phyloP scores from a whole-genome alignment of 2,888 invertebrate species.

The Andrena minutula region DNA sequence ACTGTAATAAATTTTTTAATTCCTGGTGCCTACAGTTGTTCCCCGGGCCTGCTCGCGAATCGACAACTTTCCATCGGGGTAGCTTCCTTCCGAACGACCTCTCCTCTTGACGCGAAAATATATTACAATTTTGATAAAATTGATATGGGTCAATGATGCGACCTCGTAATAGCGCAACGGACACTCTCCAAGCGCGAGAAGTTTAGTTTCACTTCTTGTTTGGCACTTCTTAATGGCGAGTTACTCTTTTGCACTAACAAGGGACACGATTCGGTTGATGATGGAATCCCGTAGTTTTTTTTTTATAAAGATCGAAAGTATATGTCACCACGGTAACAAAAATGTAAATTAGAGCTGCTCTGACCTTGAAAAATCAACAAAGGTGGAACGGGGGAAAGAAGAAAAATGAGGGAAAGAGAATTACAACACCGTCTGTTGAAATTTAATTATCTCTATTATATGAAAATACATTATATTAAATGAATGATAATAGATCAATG shows the following conservation, averaged over 20 bases:
- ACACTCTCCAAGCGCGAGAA: background rate
- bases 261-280: too few relatives aligned
- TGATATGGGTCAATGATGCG: slow-evolving; percentile 10
- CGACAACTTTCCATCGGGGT: slow-evolving; percentile 1
- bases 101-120: slow-evolving; percentile 6
- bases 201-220: slow-evolving; percentile 6
- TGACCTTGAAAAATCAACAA: too few relatives aligned
- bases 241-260: background rate
- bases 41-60: background rate
- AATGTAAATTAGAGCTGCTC: too few relatives aligned
- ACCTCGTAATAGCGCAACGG: background rate
- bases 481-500: too few relatives aligned
- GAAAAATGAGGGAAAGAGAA: too few relatives aligned
- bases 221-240: background rate
- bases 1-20: background rate
- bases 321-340: too few relatives aligned
- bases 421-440: too few relatives aligned
- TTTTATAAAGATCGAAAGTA: too few relatives aligned
- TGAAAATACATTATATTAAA: too few relatives aligned
- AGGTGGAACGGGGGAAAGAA: too few relatives aligned
- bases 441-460: too few relatives aligned
- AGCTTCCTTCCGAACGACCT: background rate
- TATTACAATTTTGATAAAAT: slow-evolving; percentile 17
- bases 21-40: background rate
- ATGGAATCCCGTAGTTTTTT: too few relatives aligned